Evolutionary conservation across 2,888 invertebrate genomes (phyloP).

Genomic region (Orthonychiurus folsomi): DNA sequence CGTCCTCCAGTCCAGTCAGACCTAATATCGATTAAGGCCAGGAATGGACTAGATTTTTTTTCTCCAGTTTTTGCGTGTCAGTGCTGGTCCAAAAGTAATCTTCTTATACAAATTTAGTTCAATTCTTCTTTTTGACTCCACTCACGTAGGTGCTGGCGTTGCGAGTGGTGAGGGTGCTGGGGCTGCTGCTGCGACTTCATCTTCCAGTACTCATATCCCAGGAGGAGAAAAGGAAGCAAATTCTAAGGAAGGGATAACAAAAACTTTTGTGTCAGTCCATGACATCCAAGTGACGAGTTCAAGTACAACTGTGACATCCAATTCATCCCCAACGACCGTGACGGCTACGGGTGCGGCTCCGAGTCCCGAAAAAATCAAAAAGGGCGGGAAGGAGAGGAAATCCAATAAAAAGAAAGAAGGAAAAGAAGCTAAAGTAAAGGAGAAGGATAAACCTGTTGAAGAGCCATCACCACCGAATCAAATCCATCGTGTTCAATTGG

Average conservation of each 20-base stretch:
- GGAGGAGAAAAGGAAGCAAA: too few relatives aligned
- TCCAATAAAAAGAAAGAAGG: not conserved
- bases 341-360: not conserved
- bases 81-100: too few relatives aligned
- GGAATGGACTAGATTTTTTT: too few relatives aligned
- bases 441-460: not conserved
- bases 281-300: not conserved
- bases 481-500: too few relatives aligned
- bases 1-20: not conserved
- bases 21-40: not conserved
- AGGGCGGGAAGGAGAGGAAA: not conserved
- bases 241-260: too few relatives aligned
- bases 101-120: not conserved
- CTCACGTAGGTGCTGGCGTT: not conserved
- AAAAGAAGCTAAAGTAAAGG: not conserved
- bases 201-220: not conserved
- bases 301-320: not conserved
- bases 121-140: not conserved
- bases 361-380: not conserved
- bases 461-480: not conserved
- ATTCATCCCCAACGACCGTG: too few relatives aligned
- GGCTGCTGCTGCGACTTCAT: not conserved
- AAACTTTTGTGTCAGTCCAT: not conserved
- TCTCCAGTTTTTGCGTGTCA: too few relatives aligned
- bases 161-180: not conserved